Base-by-base conservation (phyloP, 2,797 vertebrate genomes). In the Mormyrus proboscirostris region DNA sequence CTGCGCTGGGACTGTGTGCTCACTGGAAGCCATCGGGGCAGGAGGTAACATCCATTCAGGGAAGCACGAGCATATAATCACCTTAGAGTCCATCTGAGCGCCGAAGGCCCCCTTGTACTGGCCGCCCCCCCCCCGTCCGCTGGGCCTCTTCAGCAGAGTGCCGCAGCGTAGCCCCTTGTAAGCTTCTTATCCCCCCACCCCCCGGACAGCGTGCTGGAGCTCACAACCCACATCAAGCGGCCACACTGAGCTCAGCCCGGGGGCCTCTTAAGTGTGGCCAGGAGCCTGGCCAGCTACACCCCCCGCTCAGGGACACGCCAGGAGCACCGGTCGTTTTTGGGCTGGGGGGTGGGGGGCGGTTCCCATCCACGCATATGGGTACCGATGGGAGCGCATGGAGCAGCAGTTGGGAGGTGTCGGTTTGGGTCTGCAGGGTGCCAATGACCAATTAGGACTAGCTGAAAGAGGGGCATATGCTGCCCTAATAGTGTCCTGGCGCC, bases 391-490 rank as follows among this genome's bases (percentile, higher is more conserved):
- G n/a, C 22, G n/a, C 8, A 6, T 2, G 14, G 86, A 47, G 44
- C 8, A 25, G 57, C 51, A 65, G 33, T 62, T 88, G 86, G 33
- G 55, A 62, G 38, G 86, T 62, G 86, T 88, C 57, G 22, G 38
- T 44, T 65, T 22, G 44, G 49, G 51, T 47, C 86, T 47, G 57
- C 86, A 41, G 86, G 55, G 86, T 88, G 86, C 57, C 50, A 88
- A 65, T 65, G 86, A 88, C 86, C 86, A 88, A 88, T 65, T 88
- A 88, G 44, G 55, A 65, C 33, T 65, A 4, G 38, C 86, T 88
- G 51, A 62, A 88, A 88, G 57, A 87, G 33, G 53, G 53, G 85
- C 85, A 87, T 87, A 87, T 59, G 85, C 53, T 57, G 49, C 25
- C 53, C 85, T 87, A 59, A 55, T 87, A 87, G 85, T 87, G 85